A percentile compares a stretch with the other conserved stretches of the same genome.
Conservation (phyloP, 2,113 vertebrate genomes). For the Sinocyclocheilus maitianheensis region DNA sequence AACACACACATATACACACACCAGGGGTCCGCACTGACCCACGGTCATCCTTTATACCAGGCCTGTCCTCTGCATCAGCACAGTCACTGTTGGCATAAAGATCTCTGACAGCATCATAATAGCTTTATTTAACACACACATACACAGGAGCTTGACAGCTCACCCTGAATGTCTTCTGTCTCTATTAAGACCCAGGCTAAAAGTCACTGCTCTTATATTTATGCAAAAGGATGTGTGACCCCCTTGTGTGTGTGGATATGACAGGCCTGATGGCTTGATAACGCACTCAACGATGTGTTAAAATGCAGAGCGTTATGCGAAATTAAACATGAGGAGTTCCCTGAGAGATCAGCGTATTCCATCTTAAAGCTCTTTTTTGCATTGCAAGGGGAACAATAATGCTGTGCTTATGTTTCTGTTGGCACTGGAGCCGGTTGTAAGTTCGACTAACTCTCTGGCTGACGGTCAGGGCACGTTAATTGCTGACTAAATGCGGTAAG, state of each 20-base stretch:
- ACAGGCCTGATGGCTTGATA: constrained; percentile 22
- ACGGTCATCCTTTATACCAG: constrained; percentile 33
- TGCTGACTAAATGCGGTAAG: constrained; percentile 35
- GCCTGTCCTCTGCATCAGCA: constrained; percentile 16
- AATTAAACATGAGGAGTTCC: constrained; percentile 4
- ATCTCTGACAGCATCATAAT: constrained; percentile 43
- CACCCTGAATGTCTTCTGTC: constrained; percentile 42
- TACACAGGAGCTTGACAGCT: constrained; percentile 43
- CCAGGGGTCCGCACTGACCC: constrained; percentile 33
- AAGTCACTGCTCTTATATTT: constrained; percentile 7
- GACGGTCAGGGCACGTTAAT: constrained; percentile 39
- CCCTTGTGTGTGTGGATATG: constrained; percentile 7
- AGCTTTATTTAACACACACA: constrained; percentile 37
- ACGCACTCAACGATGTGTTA: not conserved
- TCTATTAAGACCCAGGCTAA: constrained; percentile 50
- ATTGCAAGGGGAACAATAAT: constrained; percentile 8
- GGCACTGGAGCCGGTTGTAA: not conserved
- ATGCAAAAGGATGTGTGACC: not conserved
- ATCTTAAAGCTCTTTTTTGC: constrained; percentile 1
- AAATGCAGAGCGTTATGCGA: not conserved
- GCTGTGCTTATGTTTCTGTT: constrained; percentile 17
- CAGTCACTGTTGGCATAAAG: constrained; percentile 17
- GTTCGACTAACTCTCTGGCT: not conserved
- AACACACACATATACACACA: constrained; percentile 33
- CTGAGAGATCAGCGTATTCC: not conserved